These are phyloP conservation scores for Myotis brandtii DNA, from an alignment of 2,113 vertebrate genomes.

Conservation along the genomic window DNA sequence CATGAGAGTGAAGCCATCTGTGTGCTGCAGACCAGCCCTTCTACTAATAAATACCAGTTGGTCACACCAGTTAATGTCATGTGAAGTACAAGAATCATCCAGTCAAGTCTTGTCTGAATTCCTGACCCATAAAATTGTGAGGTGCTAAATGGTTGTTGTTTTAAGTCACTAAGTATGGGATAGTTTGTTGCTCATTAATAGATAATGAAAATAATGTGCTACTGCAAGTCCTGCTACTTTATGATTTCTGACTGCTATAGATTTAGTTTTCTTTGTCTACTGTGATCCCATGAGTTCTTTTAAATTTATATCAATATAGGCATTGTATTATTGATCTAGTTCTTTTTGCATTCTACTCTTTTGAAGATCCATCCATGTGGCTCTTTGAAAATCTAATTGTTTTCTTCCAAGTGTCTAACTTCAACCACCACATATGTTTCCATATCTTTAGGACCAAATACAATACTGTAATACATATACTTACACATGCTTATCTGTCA, in stretches of 20 bases:
- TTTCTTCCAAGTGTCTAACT: background rate
- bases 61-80: background rate
- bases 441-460: background rate
- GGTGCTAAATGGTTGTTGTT: background rate
- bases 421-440: background rate
- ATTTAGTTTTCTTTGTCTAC: background rate
- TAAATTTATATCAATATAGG: conserved; percentile 17
- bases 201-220: background rate
- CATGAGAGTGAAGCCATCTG: background rate
- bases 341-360: background rate
- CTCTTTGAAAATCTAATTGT: conserved; percentile 18
- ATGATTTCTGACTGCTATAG: background rate
- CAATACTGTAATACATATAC: background rate
- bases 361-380: background rate
- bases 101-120: background rate
- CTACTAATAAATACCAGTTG: background rate
- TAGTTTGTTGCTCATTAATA: background rate
- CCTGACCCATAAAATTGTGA: background rate
- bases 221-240: background rate
- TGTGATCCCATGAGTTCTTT: background rate
- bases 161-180: background rate
- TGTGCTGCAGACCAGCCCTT: background rate
- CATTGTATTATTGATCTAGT: background rate
- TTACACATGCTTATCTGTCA: background rate
- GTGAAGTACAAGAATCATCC: background rate